phyloP scores from a whole-genome alignment of 2,113 vertebrate genomes.

The Hypanus sabinus region DNA sequence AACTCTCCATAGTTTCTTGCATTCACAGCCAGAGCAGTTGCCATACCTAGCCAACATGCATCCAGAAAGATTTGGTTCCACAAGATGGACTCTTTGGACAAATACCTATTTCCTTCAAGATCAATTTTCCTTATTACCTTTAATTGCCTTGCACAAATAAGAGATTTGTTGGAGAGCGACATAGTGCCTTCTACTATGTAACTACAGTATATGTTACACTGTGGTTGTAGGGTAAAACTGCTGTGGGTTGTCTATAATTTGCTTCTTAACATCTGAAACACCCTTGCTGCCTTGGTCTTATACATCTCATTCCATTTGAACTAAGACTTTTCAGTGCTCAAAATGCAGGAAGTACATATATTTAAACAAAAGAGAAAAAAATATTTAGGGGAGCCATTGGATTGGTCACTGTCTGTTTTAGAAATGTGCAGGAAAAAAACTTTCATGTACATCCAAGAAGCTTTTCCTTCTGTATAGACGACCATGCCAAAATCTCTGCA shows the following conservation, averaged over 20 bases:
- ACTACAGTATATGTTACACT: background rate
- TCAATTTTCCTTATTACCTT: background rate
- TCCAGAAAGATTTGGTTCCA: background rate
- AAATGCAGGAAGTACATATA: background rate
- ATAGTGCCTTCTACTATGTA: background rate
- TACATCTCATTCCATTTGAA: background rate
- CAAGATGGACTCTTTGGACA: background rate
- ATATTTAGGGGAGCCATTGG: background rate
- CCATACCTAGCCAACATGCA: too few relatives aligned
- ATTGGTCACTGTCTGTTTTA: background rate
- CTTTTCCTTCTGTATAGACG: background rate
- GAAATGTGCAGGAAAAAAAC: background rate
- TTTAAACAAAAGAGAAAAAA: background rate
- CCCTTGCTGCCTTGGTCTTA: background rate
- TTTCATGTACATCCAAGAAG: background rate
- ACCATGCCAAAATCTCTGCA: background rate
- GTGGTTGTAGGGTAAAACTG: background rate
- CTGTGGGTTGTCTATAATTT: background rate
- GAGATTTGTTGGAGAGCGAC: background rate
- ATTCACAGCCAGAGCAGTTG: too few relatives aligned
- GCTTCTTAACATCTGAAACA: background rate
- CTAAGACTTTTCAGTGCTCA: background rate
- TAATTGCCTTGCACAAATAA: background rate
- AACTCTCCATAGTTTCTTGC: too few relatives aligned
- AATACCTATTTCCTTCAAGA: background rate